Conservation (phyloP, 2,113 vertebrate species). For the Tragelaphus scriptus region DNA sequence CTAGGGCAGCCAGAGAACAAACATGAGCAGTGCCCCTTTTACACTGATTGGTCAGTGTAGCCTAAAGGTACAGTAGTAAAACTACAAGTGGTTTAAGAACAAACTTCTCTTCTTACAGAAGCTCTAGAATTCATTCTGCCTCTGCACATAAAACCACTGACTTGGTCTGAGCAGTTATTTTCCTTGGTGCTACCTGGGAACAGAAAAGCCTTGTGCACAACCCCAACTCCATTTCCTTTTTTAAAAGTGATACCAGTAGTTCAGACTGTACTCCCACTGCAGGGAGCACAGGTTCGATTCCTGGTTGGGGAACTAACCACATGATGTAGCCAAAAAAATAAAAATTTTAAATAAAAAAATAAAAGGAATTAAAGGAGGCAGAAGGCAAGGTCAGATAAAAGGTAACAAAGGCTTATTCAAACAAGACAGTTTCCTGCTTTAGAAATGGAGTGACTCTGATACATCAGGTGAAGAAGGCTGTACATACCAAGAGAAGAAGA, state of each 20-base stretch:
- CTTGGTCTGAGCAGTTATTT: too few relatives aligned
- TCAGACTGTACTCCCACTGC: rapidly evolving
- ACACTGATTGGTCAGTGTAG: too few relatives aligned
- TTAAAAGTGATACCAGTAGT: neutral
- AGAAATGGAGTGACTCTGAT: neutral
- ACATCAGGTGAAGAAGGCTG: neutral
- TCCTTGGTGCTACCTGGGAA: neutral
- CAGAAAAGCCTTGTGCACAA: neutral
- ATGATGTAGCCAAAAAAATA: neutral
- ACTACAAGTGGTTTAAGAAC: rapidly evolving
- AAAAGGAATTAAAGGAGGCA: neutral
- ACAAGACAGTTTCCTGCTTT: neutral
- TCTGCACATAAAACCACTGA: neutral
- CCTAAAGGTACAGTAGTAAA: neutral
- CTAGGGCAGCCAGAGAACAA: neutral
- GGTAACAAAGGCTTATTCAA: neutral
- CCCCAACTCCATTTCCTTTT: rapidly evolving
- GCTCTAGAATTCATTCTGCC: neutral
- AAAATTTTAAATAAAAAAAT: neutral
- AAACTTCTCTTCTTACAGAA: neutral
- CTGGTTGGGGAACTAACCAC: neutral
- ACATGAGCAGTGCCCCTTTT: rapidly evolving
- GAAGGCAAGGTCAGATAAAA: neutral
- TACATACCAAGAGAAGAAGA: rapidly evolving
- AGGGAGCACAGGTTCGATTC: neutral